phyloP scores from a whole-genome alignment of 2,113 vertebrate species.

The Seriola quinqueradiata region DNA sequence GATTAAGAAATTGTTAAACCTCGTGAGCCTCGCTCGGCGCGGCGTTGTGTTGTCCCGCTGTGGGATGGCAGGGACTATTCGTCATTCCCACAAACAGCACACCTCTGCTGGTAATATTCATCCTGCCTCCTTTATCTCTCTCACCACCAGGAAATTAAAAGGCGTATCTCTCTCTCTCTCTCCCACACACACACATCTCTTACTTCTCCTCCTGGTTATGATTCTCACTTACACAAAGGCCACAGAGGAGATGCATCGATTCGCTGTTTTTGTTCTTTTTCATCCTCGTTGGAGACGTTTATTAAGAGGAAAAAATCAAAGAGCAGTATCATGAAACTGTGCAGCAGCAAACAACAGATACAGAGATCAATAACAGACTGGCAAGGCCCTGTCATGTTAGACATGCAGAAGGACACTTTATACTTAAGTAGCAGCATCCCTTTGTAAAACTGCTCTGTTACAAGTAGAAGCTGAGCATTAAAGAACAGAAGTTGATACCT shows the following conservation, averaged over 20 bases:
- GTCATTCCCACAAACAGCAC: conserved; percentile 58
- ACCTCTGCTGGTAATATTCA: conserved; percentile 52
- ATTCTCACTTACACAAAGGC: conserved; percentile 52
- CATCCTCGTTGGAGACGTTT: conserved; percentile 15
- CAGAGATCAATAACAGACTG: conserved; percentile 20
- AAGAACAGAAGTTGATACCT: no score
- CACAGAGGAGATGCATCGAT: conserved; percentile 31
- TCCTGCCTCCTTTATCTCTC: conserved; percentile 69
- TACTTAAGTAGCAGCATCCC: background rate
- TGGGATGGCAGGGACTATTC: conserved; percentile 31
- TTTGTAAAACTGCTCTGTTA: no score
- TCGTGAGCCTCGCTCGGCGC: background rate
- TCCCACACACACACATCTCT: conserved; percentile 4
- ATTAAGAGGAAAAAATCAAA: conserved; percentile 42
- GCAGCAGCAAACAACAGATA: conserved; percentile 15
- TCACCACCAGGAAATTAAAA: conserved; percentile 76
- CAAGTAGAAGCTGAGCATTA: background rate
- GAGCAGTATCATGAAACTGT: background rate
- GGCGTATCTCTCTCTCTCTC: conserved; percentile 51
- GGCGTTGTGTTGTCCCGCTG: conserved; percentile 16
- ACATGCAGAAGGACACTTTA: background rate
- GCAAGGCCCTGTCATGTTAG: background rate
- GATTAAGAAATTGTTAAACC: background rate
- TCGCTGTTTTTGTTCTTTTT: conserved; percentile 16
- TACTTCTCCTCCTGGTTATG: conserved; percentile 19